Percentiles rank a stretch among this genome's conserved stretches.
Conservation (phyloP, 1,140 invertebrate species). For the Tenebrio molitor region DNA sequence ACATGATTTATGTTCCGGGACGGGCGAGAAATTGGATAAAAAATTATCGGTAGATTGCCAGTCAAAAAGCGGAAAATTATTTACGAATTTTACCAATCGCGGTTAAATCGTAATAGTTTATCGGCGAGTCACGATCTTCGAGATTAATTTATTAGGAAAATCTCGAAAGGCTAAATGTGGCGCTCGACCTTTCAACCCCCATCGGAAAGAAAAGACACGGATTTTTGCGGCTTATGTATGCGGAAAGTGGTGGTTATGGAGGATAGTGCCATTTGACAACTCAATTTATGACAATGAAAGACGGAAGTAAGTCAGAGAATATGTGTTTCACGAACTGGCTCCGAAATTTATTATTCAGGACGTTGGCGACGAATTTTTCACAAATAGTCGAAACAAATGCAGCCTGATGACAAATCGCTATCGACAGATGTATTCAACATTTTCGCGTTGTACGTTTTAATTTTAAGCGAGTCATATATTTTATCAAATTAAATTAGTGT, state of each 20-base stretch:
- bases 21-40: background rate
- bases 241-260: background rate
- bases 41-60: background rate
- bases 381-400: background rate
- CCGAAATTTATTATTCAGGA: background rate
- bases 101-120: too few relatives aligned
- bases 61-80: background rate
- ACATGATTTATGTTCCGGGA: background rate
- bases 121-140: too few relatives aligned
- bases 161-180: too few relatives aligned
- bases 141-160: too few relatives aligned
- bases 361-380: background rate
- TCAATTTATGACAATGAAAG: background rate
- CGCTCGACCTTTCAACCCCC: too few relatives aligned
- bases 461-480: too few relatives aligned
- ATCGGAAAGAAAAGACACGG: background rate
- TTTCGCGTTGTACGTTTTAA: too few relatives aligned
- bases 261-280: constrained; percentile 7
- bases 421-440: too few relatives aligned
- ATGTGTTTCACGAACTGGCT: background rate
- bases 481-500: too few relatives aligned
- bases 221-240: constrained; percentile 3
- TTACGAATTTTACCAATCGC: background rate
- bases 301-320: background rate
- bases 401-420: too few relatives aligned